Percentiles rank a stretch among this genome's conserved stretches.
Evolutionary conservation across 2,113 vertebrate species (phyloP).

Genomic region (Tachuris rubrigastra): DNA sequence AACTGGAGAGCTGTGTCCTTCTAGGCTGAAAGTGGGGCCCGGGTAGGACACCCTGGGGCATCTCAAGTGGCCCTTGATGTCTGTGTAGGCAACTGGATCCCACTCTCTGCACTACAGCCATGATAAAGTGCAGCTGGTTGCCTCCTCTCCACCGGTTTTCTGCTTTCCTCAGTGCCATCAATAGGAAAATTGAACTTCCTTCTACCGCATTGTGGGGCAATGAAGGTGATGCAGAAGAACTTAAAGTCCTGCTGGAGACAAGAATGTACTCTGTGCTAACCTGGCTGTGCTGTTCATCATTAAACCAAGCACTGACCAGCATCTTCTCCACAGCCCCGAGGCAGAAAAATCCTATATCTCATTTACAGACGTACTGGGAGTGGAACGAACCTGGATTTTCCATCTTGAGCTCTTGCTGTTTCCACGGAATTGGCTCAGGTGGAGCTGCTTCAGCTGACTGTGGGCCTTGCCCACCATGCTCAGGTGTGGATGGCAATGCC

Average conservation of each 20-base stretch:
- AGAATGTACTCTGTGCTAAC: background rate
- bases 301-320: background rate
- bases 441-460: background rate
- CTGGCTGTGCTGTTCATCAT: background rate
- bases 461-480: background rate
- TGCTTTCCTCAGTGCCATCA: background rate
- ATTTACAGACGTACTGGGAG: background rate
- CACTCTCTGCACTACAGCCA: background rate
- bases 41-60: background rate
- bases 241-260: background rate
- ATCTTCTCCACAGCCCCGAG: background rate
- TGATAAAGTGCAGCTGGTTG: background rate
- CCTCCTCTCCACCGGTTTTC: background rate
- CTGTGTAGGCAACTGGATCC: background rate
- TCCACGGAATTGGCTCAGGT: background rate
- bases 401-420: background rate
- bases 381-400: background rate
- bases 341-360: background rate
- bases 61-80: background rate
- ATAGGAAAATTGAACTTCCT: background rate
- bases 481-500: background rate
- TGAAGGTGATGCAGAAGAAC: background rate
- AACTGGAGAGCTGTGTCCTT: background rate
- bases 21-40: background rate
- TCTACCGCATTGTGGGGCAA: rapidly evolving